Base-by-base conservation (phyloP, 2,797 vertebrate species). In the Anguilla pacifica region DNA sequence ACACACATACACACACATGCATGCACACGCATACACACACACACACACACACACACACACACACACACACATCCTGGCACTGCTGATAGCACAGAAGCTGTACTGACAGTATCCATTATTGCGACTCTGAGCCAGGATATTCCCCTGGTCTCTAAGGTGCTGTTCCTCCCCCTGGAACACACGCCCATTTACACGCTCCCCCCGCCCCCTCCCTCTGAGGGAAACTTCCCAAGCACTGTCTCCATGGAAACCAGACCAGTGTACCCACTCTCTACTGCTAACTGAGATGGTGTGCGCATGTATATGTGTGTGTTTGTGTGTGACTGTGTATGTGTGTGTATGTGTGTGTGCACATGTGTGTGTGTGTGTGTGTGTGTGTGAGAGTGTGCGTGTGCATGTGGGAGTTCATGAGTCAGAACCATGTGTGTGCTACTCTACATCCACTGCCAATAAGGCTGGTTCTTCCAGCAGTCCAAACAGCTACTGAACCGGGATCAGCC, bases 211-310 rank as follows among this genome's bases (percentile, higher is more conserved):
- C 92, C 94, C 93, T 90, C 92, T 88, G 89, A 91, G 93, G 93
- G 93, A 95, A 93, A 77, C 95, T 92, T 95, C 94, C 92, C 93
- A 92, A 92, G 93, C 92, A 91, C 82, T 91, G 96, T 97, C 94
- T 90, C 95, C 93, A 94, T 95, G 93, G 95, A 93, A 95, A 97
- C 96, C 95, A 90, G 92, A 94, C 95, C 90, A 93, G 94, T 93
- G 93, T 95, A 96, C 92, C 93, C 94, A 93, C 49, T 5, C 94
- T 95, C 92, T 85, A 89, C 89, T 83, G 92, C 94, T 91, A 92
- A 92, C 89, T 94, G 92, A 93, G 94, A 93, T 93, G 93, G 90
- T 90, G 93, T 15, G 15, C 46, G 35, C 22, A 93, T 93, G 93
- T 89, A 11, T 6, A 3, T 46, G 74, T 79, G 39, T 79, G 77